Base-by-base conservation (phyloP, 2,113 vertebrate species). In the Mormoops blainvillei region DNA sequence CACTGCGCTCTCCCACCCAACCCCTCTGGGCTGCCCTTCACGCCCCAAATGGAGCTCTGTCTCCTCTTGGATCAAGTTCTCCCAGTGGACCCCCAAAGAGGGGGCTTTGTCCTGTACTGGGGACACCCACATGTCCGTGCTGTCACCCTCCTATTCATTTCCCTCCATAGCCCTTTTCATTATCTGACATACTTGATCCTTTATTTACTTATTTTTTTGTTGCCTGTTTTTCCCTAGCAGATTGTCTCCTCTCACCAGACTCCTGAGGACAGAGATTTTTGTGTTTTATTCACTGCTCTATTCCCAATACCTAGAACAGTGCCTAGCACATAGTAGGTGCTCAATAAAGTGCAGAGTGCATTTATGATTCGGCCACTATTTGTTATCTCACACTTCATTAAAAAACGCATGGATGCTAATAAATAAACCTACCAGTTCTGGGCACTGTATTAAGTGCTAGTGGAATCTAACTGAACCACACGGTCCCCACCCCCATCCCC, bases 81-180 rank as follows among this genome's bases (percentile, higher is more conserved):
- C 41, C 41, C 38, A 14, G 67, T 1, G 61, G 38, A 65, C 20
- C 73, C n/a, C n/a, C 10, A 16, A 31, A 77, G 45, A 84, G 36
- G 48, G 12, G 31, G 22, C 33, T 65, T 36, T 2, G 7, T 26
- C n/a, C 84, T 58, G 11, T 3, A 0, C 73, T 13, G 19, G 19
- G 38, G 78, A 24, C 16, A 3, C 3, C 1, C 14, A 7, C 31
- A 0, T 4, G 11, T 12, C 28, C 56, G 1, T 26, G 43, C 56
- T 70, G 54, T 38, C 13, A 4, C 3, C 5, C 0, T 70, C 38
- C 10, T 11, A 43, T 31, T 52, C 22, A 9, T 36, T 6, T 36
- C 63, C 36, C 28, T 48, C 36, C 2, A 7, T 2, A 56, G 15
- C n/a, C 31, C 18, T 58, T 65, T 36, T 77, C 7, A 1, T 52